phyloP scores from a whole-genome alignment of 2,888 invertebrate species.

The Empis stercorea region DNA sequence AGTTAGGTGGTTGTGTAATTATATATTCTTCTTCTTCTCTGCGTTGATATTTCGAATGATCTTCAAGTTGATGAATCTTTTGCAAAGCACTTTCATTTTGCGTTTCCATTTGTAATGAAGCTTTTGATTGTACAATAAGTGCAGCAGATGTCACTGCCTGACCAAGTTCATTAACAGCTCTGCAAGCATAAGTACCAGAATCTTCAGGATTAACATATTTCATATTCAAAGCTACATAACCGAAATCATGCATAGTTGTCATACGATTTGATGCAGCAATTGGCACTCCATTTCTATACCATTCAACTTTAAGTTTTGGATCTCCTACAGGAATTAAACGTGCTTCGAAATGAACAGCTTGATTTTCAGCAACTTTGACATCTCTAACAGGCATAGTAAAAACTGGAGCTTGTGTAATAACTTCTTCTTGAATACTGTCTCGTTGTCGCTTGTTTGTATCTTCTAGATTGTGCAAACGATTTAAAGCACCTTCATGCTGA shows the following conservation, averaged over 20 bases:
- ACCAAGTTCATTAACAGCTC: slow-evolving; percentile 83
- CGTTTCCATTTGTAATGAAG: slow-evolving; percentile 72
- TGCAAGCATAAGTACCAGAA: slow-evolving; percentile 91
- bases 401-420: slow-evolving; percentile 74
- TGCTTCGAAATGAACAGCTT: slow-evolving; percentile 88
- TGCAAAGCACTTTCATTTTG: slow-evolving; percentile 81
- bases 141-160: slow-evolving; percentile 92
- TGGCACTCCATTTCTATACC: slow-evolving; percentile 83
- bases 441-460: slow-evolving; percentile 63
- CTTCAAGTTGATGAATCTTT: slow-evolving; percentile 78
- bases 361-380: slow-evolving; percentile 74
- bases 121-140: slow-evolving; percentile 78
- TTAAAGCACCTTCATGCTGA: slow-evolving; percentile 75
- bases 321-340: slow-evolving; percentile 90
- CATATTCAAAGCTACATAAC: slow-evolving; percentile 90
- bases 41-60: slow-evolving; percentile 62
- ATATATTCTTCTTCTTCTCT: slow-evolving; percentile 68
- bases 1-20: slow-evolving; percentile 71
- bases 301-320: slow-evolving; percentile 81
- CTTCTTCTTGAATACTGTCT: slow-evolving; percentile 61
- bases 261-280: slow-evolving; percentile 85
- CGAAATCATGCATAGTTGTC: slow-evolving; percentile 95
- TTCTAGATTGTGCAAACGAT: slow-evolving; percentile 70
- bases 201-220: slow-evolving; percentile 92
- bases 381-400: slow-evolving; percentile 87